Conservation (phyloP, 2,797 vertebrate genomes). For the Cryptoprocta ferox region DNA sequence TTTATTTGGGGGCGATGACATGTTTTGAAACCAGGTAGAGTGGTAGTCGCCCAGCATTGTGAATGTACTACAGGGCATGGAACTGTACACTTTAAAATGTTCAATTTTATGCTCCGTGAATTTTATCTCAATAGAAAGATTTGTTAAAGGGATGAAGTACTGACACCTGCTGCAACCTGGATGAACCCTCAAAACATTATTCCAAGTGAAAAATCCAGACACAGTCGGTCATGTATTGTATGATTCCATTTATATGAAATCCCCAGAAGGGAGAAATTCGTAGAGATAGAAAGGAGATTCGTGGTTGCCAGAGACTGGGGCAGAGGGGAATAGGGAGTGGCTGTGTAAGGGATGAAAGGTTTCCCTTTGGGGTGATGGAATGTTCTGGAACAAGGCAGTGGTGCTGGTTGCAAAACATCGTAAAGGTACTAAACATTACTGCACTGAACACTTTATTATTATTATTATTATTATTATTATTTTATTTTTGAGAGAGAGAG, state of each 20-base stretch:
- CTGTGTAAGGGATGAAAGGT: neutral
- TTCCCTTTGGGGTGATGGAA: neutral
- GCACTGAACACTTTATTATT: neutral
- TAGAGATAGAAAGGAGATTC: neutral
- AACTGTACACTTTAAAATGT: neutral
- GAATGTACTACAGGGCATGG: neutral
- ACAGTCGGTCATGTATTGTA: neutral
- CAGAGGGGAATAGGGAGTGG: neutral
- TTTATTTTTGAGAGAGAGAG: no score
- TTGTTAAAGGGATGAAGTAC: neutral
- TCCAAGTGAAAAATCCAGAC: neutral
- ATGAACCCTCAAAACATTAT: neutral
- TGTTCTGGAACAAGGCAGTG: neutral
- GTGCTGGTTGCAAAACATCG: neutral
- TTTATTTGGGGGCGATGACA: neutral
- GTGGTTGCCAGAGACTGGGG: neutral
- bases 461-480: no score
- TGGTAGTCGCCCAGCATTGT: neutral
- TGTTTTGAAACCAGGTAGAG: neutral
- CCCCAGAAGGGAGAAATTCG: neutral
- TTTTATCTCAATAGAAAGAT: constrained; percentile 3
- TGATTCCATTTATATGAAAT: neutral
- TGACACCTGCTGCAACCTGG: neutral
- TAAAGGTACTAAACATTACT: neutral
- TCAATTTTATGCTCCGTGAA: constrained; percentile 7